These are phyloP conservation scores for Eristalinus sepulchralis DNA, from an alignment of 2,888 invertebrate genomes.

Conservation along the genomic window DNA sequence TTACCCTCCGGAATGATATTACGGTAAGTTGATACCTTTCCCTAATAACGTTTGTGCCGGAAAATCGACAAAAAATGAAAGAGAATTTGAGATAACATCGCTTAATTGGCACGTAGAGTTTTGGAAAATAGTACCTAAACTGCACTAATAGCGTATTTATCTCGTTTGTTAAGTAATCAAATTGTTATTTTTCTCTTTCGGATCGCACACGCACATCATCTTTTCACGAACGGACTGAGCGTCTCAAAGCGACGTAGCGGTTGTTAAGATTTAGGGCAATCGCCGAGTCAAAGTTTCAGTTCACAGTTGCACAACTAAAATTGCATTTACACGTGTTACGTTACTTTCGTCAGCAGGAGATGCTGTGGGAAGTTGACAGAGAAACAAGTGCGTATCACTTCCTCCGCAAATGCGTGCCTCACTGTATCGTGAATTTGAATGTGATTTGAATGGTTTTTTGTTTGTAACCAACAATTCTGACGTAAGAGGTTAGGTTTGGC, in stretches of 20 bases:
- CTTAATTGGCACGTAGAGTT: not conserved
- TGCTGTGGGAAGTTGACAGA: not conserved
- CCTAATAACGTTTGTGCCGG: not conserved
- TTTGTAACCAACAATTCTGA: slow-evolving; percentile 16
- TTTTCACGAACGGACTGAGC: not conserved
- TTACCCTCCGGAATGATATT: slow-evolving; percentile 11
- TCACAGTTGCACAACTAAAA: slow-evolving; percentile 23
- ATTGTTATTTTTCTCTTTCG: not conserved
- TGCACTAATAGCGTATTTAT: slow-evolving; percentile 9
- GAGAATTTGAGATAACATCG: not conserved
- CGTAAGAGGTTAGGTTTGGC: slow-evolving; percentile 20
- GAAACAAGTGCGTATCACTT: not conserved
- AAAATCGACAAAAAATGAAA: not conserved
- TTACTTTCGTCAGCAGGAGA: not conserved
- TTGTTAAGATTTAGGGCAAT: slow-evolving; percentile 25
- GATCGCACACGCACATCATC: not conserved
- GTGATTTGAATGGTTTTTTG: not conserved
- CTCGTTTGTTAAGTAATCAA: slow-evolving; percentile 2
- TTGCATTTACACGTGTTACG: not conserved
- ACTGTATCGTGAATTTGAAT: not conserved
- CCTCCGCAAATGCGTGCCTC: not conserved
- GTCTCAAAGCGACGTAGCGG: not conserved
- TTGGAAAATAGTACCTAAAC: not conserved
- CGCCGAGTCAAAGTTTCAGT: slow-evolving; percentile 1
- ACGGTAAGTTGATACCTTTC: not conserved